These are phyloP conservation scores for Epirrhoe tristata DNA, from an alignment of 2,888 invertebrate species.

Conservation along the genomic window DNA sequence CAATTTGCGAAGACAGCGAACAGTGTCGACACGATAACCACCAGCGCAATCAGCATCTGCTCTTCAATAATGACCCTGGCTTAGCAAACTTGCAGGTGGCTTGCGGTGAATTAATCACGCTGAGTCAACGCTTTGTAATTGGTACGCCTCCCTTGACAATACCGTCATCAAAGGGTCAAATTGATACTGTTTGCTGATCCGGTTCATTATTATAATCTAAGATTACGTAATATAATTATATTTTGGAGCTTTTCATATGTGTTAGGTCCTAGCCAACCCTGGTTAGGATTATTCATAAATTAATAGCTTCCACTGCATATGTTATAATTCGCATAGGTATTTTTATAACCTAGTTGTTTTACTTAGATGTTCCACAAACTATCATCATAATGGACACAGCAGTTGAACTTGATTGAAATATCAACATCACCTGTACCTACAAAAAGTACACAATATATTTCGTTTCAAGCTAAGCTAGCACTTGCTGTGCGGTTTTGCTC, in stretches of 20 bases:
- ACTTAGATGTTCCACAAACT: too few species aligned
- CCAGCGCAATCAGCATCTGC: constrained; percentile 31
- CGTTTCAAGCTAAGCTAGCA: too few species aligned
- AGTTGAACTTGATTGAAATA: too few species aligned
- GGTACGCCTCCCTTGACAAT: constrained; percentile 41
- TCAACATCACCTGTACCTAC: too few species aligned
- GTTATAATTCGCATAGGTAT: too few species aligned
- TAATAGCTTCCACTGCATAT: too few species aligned
- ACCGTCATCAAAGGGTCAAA: constrained; percentile 41
- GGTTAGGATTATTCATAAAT: too few species aligned
- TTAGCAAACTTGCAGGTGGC: constrained; percentile 63
- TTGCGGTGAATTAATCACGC: constrained; percentile 71
- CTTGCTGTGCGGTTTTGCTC: too few species aligned
- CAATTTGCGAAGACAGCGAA: neutral
- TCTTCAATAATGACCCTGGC: constrained; percentile 47
- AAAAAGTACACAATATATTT: too few species aligned
- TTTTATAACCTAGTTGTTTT: too few species aligned
- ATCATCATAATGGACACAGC: too few species aligned
- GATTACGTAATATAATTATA: neutral
- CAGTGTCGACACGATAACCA: neutral
- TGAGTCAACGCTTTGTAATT: constrained; percentile 61
- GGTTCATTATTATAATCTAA: constrained; percentile 7
- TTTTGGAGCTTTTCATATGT: neutral
- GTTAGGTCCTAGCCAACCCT: too few species aligned
- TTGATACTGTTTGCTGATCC: constrained; percentile 37